Base-by-base conservation (phyloP, 2,797 vertebrate species). In the Podarcis siculus region DNA sequence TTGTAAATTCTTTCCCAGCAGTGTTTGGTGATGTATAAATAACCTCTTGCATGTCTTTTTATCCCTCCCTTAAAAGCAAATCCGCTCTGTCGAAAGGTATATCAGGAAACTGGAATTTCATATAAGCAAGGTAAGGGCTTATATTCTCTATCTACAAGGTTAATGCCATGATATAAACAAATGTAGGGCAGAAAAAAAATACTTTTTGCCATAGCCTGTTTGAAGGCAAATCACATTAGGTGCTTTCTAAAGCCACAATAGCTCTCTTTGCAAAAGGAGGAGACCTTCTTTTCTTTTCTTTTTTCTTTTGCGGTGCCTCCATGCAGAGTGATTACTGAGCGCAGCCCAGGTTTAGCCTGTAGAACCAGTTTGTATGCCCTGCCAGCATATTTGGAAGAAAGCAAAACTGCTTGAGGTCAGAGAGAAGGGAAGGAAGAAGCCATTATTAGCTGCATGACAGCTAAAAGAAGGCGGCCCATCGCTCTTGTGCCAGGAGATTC, bases 61-160 rank as follows among this genome's bases (percentile, higher is more conserved):
- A 64, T 93, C 78, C 79, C 6, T 91, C 17, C 0, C 3, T 82
- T 82, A 39, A 95, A 95, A 99, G 98, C 98, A 99, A 97, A 98
- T 98, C 3, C 96, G 98, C 91, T 97, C 96, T 0, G 96, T 98
- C 95, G 98, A 99, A 94, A 97, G 99, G 90, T 98, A 98, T 94
- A 97, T 99, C 55, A 96, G 98, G 49, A 98, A 98, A 92, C 19
- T 99, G 92, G 98, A 99, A 82, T 99, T 99, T 94, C 98, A 99
- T 91, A 98, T 99, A 88, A 99, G 99, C 94, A 99, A 98, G 98
- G 99, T 99, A 94, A 93, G 95, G 64, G 8, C 0, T 82, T 87
- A 0, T n/a, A 0, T 58, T 75, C 15, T 64, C 10, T 77, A 0
- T 8, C 0, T 82, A 61, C 13, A 2, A 61, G 86, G 67, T 85